phyloP scores from a whole-genome alignment of 2,888 invertebrate genomes.

The Diplazon laetatorius region DNA sequence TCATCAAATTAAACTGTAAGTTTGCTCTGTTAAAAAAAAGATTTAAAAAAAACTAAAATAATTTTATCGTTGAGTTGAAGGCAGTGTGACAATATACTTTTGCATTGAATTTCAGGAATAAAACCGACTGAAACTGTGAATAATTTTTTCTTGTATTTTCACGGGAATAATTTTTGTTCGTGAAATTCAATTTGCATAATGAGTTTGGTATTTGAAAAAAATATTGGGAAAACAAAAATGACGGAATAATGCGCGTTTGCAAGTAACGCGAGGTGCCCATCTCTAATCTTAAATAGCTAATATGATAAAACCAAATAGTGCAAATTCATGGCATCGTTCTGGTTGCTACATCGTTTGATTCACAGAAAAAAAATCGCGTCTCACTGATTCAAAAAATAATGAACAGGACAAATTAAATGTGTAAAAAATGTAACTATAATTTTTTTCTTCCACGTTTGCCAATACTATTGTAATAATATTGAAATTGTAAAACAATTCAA shows the following conservation, averaged over 20 bases:
- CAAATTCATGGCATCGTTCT: constrained; percentile 7
- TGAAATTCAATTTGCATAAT: neutral
- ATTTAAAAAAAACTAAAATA: too few species aligned
- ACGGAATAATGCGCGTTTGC: neutral
- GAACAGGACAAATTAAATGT: neutral
- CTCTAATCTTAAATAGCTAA: neutral
- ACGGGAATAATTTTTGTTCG: too few species aligned
- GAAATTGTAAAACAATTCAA: neutral
- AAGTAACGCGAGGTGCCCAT: constrained; percentile 7
- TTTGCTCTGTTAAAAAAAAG: too few species aligned
- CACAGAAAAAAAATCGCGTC: constrained; percentile 32
- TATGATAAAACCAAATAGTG: constrained; percentile 12
- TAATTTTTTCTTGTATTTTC: too few species aligned
- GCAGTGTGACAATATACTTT: too few species aligned
- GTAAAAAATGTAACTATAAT: neutral
- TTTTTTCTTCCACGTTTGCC: neutral
- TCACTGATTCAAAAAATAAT: constrained; percentile 36
- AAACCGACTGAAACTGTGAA: too few species aligned
- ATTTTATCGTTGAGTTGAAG: too few species aligned
- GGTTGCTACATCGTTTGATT: constrained; percentile 4
- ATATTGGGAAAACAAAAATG: neutral
- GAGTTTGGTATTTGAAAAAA: neutral
- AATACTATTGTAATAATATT: neutral
- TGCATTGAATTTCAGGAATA: too few species aligned
- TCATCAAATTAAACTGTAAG: too few species aligned